Base-by-base conservation (phyloP, 2,888 invertebrate genomes). In the Plagodis pulveraria region DNA sequence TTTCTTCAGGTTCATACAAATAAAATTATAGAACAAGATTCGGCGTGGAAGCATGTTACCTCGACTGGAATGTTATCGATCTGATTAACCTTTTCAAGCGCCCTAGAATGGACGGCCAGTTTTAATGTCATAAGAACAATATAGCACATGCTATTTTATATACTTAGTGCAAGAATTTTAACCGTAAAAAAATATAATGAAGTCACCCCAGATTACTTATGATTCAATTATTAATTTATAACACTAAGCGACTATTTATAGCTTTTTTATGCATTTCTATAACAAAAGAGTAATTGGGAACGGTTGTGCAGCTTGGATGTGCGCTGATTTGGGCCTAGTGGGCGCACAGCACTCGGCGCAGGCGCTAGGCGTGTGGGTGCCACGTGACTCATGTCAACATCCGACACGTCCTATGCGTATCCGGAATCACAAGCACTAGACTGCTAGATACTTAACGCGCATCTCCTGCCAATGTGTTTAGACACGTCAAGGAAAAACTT, bases 401-500 rank as follows among this genome's bases (percentile, higher is more conserved):
- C 93, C 93, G 93, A 93, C 93, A 93, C 91, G 91, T 91, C 89
- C 91, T 87, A 89, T 89, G 80, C 87, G 89, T 91, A 91, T 91
- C 91, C 92, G 91, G 92, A 92, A 91, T 89, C 84, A 89, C 89
- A 73, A 78, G 76, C 78, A 77, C 80, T 80, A 82, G n/a, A n/a
- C n/a, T n/a, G 84, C 85, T 22, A 22, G 22, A 22, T 22, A 22
- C 22, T 22, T 22, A 22, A 4, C n/a, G n/a, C n/a, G n/a, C n/a
- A n/a, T n/a, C n/a, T n/a, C n/a, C n/a, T n/a, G n/a, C n/a, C n/a
- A n/a, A n/a, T n/a, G n/a, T n/a, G n/a, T n/a, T n/a, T n/a, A n/a
- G n/a, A n/a, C n/a, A n/a, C n/a, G n/a, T n/a, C n/a, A n/a, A n/a
- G n/a, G n/a, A n/a, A n/a, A n/a, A n/a, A n/a, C n/a, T n/a, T n/a